phyloP scores from a whole-genome alignment of 2,888 invertebrate genomes.

The Mystacides longicornis region DNA sequence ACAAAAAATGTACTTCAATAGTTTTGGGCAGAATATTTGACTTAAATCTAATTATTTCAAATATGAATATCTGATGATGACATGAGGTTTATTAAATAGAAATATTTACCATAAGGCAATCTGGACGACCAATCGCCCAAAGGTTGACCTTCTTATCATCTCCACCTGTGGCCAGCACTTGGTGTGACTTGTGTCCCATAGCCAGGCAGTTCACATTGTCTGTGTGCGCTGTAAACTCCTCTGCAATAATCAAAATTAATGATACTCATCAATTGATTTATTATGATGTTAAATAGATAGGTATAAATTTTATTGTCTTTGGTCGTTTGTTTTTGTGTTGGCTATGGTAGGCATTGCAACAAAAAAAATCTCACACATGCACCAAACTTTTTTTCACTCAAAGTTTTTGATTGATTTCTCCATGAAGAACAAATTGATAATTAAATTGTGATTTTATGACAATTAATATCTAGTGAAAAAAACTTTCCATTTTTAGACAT shows the following conservation, averaged over 20 bases:
- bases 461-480: no score
- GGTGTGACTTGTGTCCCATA: slow-evolving; percentile 83
- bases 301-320: no score
- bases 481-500: no score
- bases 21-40: not conserved
- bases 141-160: slow-evolving; percentile 96
- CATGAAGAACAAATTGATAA: no score
- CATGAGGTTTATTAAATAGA: not conserved
- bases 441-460: no score
- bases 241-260: slow-evolving; percentile 52
- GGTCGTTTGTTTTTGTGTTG: no score
- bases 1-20: not conserved
- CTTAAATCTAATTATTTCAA: not conserved
- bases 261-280: no score
- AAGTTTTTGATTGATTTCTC: no score
- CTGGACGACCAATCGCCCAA: slow-evolving; percentile 93
- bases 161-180: slow-evolving; percentile 89
- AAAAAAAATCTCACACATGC: no score
- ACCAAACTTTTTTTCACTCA: no score
- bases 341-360: no score
- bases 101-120: slow-evolving; percentile 81
- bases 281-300: no score
- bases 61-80: not conserved
- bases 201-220: slow-evolving; percentile 84
- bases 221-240: slow-evolving; percentile 82